These are phyloP conservation scores for Aphidius gifuensis DNA, from an alignment of 1,140 invertebrate species.

Conservation along the genomic window DNA sequence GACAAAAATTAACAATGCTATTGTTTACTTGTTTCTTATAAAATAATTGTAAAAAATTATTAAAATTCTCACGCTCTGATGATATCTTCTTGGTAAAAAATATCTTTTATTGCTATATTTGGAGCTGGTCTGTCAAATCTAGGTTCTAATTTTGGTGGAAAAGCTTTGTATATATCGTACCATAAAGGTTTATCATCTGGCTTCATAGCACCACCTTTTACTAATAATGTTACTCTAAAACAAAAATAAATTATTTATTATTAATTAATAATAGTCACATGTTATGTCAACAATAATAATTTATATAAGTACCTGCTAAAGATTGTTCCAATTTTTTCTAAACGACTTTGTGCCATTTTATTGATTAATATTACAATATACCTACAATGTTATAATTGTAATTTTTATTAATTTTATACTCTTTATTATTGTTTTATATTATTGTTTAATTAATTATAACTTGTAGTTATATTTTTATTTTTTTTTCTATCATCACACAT, in stretches of 20 bases:
- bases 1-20: no score
- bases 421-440: no score
- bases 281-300: background rate
- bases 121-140: constrained; percentile 63
- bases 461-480: no score
- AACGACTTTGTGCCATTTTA: constrained; percentile 63
- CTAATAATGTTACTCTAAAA: constrained; percentile 70
- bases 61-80: constrained; percentile 72
- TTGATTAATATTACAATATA: no score
- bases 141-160: constrained; percentile 80
- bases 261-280: background rate
- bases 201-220: constrained; percentile 71
- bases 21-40: no score
- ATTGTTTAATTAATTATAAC: no score
- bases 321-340: constrained; percentile 73
- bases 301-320: constrained; percentile 59
- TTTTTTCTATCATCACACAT: no score
- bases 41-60: background rate
- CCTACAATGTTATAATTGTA: no score
- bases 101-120: constrained; percentile 60
- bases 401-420: no score
- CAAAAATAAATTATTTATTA: constrained; percentile 21
- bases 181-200: constrained; percentile 79
- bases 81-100: constrained; percentile 84
- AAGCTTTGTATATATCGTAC: constrained; percentile 83